Conservation (phyloP, 2,888 invertebrate genomes). For the Crossocerus cetratus region DNA sequence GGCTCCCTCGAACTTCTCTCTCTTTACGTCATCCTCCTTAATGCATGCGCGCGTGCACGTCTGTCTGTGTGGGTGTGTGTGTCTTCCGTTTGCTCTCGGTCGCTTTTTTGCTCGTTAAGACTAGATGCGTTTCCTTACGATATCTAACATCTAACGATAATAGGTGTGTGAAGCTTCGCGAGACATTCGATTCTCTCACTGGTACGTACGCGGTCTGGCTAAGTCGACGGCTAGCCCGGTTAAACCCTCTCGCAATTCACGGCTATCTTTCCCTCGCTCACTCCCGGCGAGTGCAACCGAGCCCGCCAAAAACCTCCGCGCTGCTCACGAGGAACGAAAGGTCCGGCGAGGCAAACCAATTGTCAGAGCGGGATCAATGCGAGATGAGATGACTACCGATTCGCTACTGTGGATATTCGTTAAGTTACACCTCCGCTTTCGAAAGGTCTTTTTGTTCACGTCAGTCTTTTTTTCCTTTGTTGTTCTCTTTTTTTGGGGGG, state of each 20-base stretch:
- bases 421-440: constrained; percentile 31
- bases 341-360: constrained; percentile 9
- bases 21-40: neutral
- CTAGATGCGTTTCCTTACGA: constrained; percentile 31
- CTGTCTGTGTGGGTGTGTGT: neutral
- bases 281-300: neutral
- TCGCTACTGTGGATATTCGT: constrained; percentile 24
- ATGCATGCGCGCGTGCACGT: neutral
- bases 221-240: neutral
- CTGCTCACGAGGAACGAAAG: neutral
- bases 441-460: constrained; percentile 28
- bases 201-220: constrained; percentile 11
- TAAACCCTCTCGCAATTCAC: neutral
- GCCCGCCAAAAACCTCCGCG: neutral
- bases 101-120: constrained; percentile 21
- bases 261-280: neutral
- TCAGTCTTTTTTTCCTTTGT: constrained; percentile 50
- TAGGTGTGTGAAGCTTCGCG: constrained; percentile 20
- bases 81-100: constrained; percentile 2
- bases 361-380: constrained; percentile 5
- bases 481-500: constrained; percentile 21
- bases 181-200: constrained; percentile 1
- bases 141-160: constrained; percentile 42
- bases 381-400: constrained; percentile 30
- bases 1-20: neutral